Evolutionary conservation across 2,113 vertebrate species (phyloP).

Genomic region (Columbina picui): DNA sequence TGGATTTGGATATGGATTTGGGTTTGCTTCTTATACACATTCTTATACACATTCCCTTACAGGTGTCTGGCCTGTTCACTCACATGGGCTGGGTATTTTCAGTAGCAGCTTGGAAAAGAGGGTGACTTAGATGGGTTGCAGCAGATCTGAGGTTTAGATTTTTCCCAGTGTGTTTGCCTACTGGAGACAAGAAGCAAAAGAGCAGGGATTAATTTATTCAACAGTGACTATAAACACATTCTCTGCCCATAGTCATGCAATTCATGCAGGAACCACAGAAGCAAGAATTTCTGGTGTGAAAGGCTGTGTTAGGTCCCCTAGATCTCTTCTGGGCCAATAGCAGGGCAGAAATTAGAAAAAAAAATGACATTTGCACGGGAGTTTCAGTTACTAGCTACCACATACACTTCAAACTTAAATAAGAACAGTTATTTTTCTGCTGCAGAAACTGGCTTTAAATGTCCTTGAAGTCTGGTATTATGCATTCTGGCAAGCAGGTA

Average conservation of each 20-base stretch:
- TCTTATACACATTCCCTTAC: not conserved
- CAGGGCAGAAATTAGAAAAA: not conserved
- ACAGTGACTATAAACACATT: not conserved
- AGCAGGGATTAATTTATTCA: not conserved
- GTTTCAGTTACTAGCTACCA: not conserved
- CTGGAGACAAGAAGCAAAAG: not conserved
- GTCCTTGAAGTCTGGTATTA: constrained; percentile 35
- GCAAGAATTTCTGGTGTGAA: not conserved
- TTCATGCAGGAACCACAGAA: constrained; percentile 2
- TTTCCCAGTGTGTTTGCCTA: not conserved
- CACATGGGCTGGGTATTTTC: not conserved
- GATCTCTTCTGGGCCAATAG: not conserved
- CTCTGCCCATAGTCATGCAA: not conserved
- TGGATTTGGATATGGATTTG: not conserved
- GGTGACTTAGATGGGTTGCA: not conserved
- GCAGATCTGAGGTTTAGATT: not conserved
- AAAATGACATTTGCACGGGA: not conserved
- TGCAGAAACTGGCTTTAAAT: constrained; percentile 33
- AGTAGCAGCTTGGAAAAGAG: not conserved
- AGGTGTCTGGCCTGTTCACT: not conserved
- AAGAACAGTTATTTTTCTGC: not conserved
- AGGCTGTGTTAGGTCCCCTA: not conserved
- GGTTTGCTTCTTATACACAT: not conserved
- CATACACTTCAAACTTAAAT: not conserved
- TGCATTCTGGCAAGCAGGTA: constrained; percentile 7